These are phyloP conservation scores for Mongoloraphidia duomilia DNA, from an alignment of 2,888 invertebrate species.

Conservation along the genomic window DNA sequence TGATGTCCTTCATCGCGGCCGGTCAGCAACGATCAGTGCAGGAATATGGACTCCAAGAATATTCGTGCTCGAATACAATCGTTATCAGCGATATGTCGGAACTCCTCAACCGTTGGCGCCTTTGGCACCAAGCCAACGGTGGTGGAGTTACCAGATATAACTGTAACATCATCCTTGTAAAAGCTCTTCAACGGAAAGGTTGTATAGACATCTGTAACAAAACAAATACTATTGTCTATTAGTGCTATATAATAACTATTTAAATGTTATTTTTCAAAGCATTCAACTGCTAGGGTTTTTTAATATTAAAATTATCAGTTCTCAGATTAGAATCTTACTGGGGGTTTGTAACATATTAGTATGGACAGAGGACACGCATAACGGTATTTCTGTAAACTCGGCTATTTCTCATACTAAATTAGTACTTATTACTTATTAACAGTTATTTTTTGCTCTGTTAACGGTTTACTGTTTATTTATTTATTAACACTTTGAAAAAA, in stretches of 20 bases:
- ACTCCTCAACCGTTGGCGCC: constrained; percentile 63
- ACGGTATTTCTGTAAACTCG: no score
- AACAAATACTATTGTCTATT: no score
- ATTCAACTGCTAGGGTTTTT: no score
- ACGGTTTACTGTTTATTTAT: neutral
- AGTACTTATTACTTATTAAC: neutral
- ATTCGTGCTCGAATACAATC: constrained; percentile 3
- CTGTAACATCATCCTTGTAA: constrained; percentile 10
- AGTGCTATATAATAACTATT: neutral
- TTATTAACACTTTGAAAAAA: neutral
- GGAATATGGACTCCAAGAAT: neutral
- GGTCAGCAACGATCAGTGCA: no score
- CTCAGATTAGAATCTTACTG: neutral
- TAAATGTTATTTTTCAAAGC: no score
- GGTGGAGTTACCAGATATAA: constrained; percentile 72
- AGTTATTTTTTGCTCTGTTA: neutral
- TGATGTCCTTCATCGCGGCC: no score
- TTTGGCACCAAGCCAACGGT: constrained; percentile 54
- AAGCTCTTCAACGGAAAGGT: no score
- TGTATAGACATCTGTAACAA: no score
- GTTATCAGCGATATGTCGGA: constrained; percentile 43
- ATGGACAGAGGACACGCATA: neutral
- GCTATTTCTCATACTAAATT: neutral
- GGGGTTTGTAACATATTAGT: neutral
- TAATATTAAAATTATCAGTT: neutral